Evolutionary conservation across 2,888 invertebrate species (phyloP).

Genomic region (Eupelmus urozonus): DNA sequence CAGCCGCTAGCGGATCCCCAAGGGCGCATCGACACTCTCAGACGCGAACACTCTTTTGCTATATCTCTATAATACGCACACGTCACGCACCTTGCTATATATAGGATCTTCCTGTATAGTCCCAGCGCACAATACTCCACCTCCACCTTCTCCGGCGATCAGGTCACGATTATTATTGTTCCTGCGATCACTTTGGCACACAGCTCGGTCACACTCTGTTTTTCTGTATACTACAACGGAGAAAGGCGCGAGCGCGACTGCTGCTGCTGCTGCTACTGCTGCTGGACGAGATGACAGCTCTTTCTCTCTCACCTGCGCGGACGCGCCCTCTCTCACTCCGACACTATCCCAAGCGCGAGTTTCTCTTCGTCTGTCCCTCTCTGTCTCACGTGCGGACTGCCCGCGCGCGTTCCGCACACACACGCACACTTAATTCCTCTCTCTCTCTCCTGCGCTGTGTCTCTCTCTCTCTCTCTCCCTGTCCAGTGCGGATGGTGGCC

Average conservation of each 20-base stretch:
- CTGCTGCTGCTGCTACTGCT: too few relatives aligned
- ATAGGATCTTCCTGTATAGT: too few relatives aligned
- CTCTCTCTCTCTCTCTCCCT: background rate
- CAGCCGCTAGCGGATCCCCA: conserved; percentile 15
- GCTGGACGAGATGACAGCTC: background rate
- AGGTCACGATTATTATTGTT: too few relatives aligned
- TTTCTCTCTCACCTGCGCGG: background rate
- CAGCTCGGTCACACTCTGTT: background rate
- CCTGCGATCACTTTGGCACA: too few relatives aligned
- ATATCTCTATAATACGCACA: conserved; percentile 1
- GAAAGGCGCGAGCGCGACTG: too few relatives aligned
- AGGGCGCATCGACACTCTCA: conserved; percentile 17
- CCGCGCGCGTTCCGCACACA: background rate
- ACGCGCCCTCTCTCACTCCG: conserved; percentile 2
- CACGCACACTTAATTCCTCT: background rate
- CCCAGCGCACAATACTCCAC: too few relatives aligned
- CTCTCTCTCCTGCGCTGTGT: background rate
- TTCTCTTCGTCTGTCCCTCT: background rate
- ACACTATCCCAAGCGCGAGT: too few relatives aligned
- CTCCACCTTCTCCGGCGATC: too few relatives aligned
- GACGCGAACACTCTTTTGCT: background rate
- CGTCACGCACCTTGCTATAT: background rate
- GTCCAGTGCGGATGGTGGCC: conserved; percentile 75
- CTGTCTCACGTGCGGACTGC: background rate
- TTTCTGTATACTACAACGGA: too few relatives aligned